These are phyloP conservation scores for Cylindroiulus punctatus DNA, from an alignment of 2,888 invertebrate genomes.

Conservation along the genomic window DNA sequence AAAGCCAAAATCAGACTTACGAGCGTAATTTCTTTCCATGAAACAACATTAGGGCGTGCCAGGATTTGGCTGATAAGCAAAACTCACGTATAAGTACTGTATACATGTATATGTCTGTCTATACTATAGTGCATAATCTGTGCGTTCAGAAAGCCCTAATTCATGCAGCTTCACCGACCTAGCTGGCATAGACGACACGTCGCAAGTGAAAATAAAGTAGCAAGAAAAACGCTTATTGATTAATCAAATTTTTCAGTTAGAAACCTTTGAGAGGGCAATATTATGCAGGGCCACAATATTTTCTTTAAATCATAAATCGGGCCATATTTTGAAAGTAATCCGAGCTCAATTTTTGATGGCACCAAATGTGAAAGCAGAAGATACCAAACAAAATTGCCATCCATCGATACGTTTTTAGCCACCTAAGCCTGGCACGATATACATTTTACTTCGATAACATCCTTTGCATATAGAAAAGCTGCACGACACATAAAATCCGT, in stretches of 20 bases:
- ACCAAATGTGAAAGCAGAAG: neutral
- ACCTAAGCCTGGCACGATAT: neutral
- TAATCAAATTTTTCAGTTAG: neutral
- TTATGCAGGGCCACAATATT: neutral
- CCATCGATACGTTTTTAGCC: neutral
- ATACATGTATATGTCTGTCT: too few species aligned
- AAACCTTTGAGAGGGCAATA: neutral
- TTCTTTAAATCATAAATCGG: neutral
- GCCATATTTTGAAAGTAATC: neutral
- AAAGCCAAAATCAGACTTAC: neutral
- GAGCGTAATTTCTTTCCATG: neutral
- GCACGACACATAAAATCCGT: neutral
- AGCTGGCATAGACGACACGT: too few species aligned
- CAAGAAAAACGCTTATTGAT: too few species aligned
- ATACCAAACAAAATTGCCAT: slow-evolving; percentile 23
- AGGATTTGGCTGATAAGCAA: neutral
- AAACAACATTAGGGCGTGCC: neutral
- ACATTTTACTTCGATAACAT: slow-evolving; percentile 8
- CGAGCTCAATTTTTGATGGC: neutral
- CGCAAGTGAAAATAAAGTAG: too few species aligned
- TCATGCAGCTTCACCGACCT: too few species aligned
- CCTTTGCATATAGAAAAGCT: neutral
- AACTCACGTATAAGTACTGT: too few species aligned
- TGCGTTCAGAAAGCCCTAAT: too few species aligned
- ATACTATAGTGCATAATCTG: too few species aligned